Percentiles rank a stretch among this genome's conserved stretches.
Evolutionary conservation across 1,140 invertebrate genomes (phyloP).

Genomic region (Hydropsyche tenuis): DNA sequence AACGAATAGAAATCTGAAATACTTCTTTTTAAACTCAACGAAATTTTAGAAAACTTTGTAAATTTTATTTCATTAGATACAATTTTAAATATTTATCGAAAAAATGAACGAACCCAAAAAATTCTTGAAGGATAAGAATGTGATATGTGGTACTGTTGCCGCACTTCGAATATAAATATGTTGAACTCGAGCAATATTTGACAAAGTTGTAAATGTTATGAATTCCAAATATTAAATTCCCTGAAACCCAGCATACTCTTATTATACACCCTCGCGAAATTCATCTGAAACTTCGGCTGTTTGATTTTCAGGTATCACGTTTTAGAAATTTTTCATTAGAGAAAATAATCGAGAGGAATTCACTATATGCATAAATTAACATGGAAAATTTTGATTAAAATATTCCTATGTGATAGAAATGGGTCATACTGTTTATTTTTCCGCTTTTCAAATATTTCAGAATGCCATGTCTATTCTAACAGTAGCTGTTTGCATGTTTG

Average conservation of each 20-base stretch:
- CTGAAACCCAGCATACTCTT: constrained; percentile 3
- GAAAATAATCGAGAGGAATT: no score
- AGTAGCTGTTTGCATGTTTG: no score
- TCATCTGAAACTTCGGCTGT: constrained; percentile 9
- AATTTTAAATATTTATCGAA: not conserved
- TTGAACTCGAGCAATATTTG: constrained; percentile 15
- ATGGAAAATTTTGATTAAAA: no score
- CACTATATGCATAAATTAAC: no score
- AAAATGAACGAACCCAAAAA: not conserved
- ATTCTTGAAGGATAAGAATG: not conserved
- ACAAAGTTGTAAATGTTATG: constrained; percentile 28
- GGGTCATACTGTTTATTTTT: no score
- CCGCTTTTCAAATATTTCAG: no score
- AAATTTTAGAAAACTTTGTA: no score
- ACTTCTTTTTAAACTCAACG: no score
- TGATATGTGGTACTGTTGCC: not conserved
- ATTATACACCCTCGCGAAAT: not conserved
- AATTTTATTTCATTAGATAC: no score
- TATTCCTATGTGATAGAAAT: no score
- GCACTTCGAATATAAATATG: constrained; percentile 13
- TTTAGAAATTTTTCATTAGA: constrained; percentile 1
- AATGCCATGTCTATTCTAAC: no score
- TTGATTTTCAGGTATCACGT: constrained; percentile 13
- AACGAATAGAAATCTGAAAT: no score
- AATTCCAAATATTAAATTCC: constrained; percentile 28